Conservation (phyloP, 2,797 vertebrate genomes). For the Clarias laeviceps region DNA sequence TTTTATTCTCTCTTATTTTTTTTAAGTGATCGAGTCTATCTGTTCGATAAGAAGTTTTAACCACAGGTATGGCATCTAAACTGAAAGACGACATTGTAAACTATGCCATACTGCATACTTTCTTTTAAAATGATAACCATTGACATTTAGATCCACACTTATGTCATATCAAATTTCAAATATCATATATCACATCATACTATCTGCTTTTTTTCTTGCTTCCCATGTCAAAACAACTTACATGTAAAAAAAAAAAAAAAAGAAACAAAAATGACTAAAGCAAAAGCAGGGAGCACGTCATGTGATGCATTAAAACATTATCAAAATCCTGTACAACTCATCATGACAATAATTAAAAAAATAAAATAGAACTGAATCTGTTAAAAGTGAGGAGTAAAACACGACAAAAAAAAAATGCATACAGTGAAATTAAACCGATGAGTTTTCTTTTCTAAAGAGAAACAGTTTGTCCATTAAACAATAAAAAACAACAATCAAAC, state of each 20-base stretch:
- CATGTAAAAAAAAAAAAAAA: conserved; percentile 20
- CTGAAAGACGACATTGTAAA: conserved; percentile 80
- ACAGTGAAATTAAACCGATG: conserved; percentile 6
- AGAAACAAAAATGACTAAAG: conserved; percentile 67
- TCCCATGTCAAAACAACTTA: conserved; percentile 74
- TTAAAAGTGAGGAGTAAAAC: conserved; percentile 56
- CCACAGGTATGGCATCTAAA: conserved; percentile 80
- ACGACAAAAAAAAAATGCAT: conserved; percentile 54
- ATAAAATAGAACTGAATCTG: conserved; percentile 52
- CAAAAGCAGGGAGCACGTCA: conserved; percentile 72
- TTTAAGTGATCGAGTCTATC: conserved; percentile 65
- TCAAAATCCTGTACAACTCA: conserved; percentile 72
- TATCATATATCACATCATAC: conserved; percentile 70
- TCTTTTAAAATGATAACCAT: conserved; percentile 73
- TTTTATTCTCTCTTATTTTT: conserved; percentile 56
- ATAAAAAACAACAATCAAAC: neutral
- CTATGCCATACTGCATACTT: conserved; percentile 77
- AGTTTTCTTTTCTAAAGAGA: neutral
- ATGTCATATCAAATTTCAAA: conserved; percentile 25
- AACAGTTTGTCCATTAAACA: neutral
- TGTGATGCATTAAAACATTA: conserved; percentile 72
- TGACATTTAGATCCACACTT: conserved; percentile 74
- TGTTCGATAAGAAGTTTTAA: conserved; percentile 67
- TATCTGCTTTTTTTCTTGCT: conserved; percentile 68
- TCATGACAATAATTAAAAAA: conserved; percentile 49